Conservation (phyloP, 2,113 vertebrate genomes). For the Paracanthobrama guichenoti region DNA sequence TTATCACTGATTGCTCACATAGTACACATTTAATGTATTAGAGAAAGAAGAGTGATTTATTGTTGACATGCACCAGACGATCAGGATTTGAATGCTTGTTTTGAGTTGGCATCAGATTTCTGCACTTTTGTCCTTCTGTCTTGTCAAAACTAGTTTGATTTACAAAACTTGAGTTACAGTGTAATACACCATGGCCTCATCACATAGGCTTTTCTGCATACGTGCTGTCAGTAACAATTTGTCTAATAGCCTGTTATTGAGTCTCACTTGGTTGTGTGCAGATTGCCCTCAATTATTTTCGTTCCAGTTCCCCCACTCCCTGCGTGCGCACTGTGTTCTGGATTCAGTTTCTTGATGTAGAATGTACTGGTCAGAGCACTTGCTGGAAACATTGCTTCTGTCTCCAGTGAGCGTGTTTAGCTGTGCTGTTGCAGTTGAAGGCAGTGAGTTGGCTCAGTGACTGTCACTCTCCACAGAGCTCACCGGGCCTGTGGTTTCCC, state of each 20-base stretch:
- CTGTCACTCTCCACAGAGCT: slow-evolving; percentile 42
- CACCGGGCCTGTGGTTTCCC: slow-evolving; percentile 32
- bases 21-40: slow-evolving; percentile 29
- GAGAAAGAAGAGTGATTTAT: slow-evolving; percentile 28
- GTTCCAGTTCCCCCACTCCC: not conserved
- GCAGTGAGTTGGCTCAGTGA: slow-evolving; percentile 1
- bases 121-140: not conserved
- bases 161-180: not conserved
- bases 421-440: slow-evolving; percentile 9
- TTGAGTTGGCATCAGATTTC: not conserved
- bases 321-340: not conserved
- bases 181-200: not conserved
- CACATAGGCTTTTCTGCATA: not conserved
- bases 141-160: not conserved
- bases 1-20: not conserved
- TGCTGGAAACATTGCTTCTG: slow-evolving; percentile 6
- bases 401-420: slow-evolving; percentile 27
- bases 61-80: not conserved
- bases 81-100: not conserved
- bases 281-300: not conserved
- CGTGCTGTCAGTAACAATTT: slow-evolving; percentile 24
- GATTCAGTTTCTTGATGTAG: not conserved
- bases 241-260: not conserved
- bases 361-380: slow-evolving; percentile 6
- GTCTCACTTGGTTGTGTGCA: slow-evolving; percentile 2